Evolutionary conservation across 2,113 vertebrate species (phyloP).

Genomic region (Carassius auratus): DNA sequence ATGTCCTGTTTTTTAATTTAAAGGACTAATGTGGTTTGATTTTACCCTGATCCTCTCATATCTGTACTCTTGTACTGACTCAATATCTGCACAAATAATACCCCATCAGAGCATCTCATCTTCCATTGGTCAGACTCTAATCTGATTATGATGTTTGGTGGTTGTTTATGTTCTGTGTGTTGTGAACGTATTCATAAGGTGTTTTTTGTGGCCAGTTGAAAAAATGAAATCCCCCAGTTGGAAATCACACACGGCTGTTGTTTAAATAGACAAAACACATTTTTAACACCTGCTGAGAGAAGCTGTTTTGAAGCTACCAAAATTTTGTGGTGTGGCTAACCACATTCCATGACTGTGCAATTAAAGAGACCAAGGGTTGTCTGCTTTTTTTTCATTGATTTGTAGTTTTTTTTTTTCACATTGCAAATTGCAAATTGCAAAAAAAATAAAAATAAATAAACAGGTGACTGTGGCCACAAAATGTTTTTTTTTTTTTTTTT

Average conservation of each 20-base stretch:
- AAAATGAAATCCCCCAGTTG: slow-evolving; percentile 49
- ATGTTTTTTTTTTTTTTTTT: background rate
- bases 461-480: slow-evolving; percentile 10
- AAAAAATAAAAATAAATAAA: no score
- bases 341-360: slow-evolving; percentile 45
- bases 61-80: slow-evolving; percentile 43
- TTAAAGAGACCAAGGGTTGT: background rate
- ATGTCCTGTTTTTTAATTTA: background rate
- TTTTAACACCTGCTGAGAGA: slow-evolving; percentile 41
- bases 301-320: background rate
- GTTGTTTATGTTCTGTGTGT: background rate
- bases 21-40: slow-evolving; percentile 20
- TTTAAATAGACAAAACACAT: slow-evolving; percentile 12
- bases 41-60: slow-evolving; percentile 28
- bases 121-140: background rate
- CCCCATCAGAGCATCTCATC: background rate
- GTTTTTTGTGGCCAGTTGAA: slow-evolving; percentile 35
- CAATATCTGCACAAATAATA: background rate
- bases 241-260: slow-evolving; percentile 50
- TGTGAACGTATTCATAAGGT: background rate
- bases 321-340: slow-evolving; percentile 18
- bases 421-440: background rate
- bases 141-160: background rate
- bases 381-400: slow-evolving; percentile 12
- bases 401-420: background rate